A percentile compares a stretch with the other conserved stretches of the same genome.
These are phyloP conservation scores for Pandemis heparana DNA, from an alignment of 2,888 invertebrate species.

Conservation along the genomic window DNA sequence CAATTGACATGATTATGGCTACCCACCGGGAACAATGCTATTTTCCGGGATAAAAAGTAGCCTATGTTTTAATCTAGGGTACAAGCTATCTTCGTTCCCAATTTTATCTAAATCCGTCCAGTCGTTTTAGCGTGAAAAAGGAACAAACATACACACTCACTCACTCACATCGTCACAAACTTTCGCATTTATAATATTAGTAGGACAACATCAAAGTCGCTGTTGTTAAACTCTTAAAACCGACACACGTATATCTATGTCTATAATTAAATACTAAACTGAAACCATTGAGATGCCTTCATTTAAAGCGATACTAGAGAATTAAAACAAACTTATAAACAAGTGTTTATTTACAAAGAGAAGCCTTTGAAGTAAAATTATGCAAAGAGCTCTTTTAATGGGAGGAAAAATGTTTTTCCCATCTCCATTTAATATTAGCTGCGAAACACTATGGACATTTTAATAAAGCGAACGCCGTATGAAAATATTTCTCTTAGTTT, in stretches of 20 bases:
- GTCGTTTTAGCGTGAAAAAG: no score
- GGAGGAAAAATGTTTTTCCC: slow-evolving; percentile 19
- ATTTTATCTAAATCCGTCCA: no score
- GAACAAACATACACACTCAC: no score
- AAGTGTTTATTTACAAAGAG: slow-evolving; percentile 30
- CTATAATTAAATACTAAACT: neutral
- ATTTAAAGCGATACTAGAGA: neutral
- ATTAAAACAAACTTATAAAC: slow-evolving; percentile 15
- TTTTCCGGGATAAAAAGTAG: no score
- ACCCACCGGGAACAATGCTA: no score
- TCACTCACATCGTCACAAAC: no score
- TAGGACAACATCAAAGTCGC: neutral
- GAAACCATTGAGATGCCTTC: neutral
- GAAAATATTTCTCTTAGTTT: neutral
- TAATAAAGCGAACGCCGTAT: slow-evolving; percentile 8
- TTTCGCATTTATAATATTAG: no score
- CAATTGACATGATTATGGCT: no score
- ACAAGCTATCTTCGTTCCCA: no score
- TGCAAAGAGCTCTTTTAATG: slow-evolving; percentile 25
- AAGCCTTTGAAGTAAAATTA: slow-evolving; percentile 35
- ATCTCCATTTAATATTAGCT: neutral
- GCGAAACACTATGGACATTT: slow-evolving; percentile 19
- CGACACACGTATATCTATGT: neutral
- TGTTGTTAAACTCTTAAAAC: neutral
- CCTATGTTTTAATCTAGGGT: no score